Evolutionary conservation across 92 coral and sea anemone species (phyloP), one percentile per base, ranked within the genome.

Genomic region (Actinostola sp.): DNA sequence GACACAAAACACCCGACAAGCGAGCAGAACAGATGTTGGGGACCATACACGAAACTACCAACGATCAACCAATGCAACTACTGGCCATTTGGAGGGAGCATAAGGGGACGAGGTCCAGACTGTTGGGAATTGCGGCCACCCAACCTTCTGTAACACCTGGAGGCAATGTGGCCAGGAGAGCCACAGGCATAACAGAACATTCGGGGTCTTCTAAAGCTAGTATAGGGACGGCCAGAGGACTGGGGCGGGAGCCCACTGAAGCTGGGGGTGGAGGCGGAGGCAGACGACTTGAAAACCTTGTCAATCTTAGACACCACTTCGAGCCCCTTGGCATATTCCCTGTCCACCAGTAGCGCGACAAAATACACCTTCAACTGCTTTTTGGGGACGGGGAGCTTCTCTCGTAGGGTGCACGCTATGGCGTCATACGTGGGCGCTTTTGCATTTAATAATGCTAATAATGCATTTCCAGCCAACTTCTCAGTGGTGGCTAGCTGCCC

Each of bases 351-450:
- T 13, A 74, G 33, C 8, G 81, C 72, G 0, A 76, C 64, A 51
- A 64, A 64, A 53, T 49, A 76, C 24, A 73, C 81, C 28, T 76
- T 76, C 16, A 76, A 76, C 30, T 76, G 73, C 63, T 76, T 76
- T 25, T 63, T 64, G 19, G 72, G 55, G 16, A 36, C 35, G 8
- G 65, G 8, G 17, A 63, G 53, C 61, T 43, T 73, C 15, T 61
- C 70, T 29, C 80, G 27, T 0, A 73, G 33, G 26, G 72, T 64
- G 2, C 53, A 46, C 26, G 79, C 85, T 9, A 80, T 80, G 32
- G 42, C 60, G 36, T 80, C 85, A 33, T 80, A 80, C 30, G 66
- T 71, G 32, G 82, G 32, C 12, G 87, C 77, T 35, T 82, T 81
- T 38, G 56, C 74, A 56, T 81, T 41, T 20, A n/a, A n/a, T n/a